Evolutionary conservation across 2,888 invertebrate species (phyloP).

Genomic region (Brachyptera risi): DNA sequence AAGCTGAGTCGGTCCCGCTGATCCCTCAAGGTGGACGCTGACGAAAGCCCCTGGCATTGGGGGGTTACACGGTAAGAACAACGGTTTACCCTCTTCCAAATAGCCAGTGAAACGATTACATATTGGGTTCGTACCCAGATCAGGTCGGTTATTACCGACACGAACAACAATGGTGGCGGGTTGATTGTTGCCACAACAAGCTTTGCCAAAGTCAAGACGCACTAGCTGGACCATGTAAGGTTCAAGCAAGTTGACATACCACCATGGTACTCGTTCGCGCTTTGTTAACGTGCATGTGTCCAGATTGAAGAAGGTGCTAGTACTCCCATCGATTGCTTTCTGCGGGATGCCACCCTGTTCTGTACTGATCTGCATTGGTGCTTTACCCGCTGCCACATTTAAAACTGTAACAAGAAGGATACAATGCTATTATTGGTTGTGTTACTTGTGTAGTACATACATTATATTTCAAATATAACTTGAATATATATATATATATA

Average conservation of each 20-base stretch:
- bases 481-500: no score
- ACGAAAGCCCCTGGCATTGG: constrained; percentile 95
- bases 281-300: constrained; percentile 87
- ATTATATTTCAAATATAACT: no score
- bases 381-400: constrained; percentile 91
- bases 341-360: constrained; percentile 81
- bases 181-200: constrained; percentile 69
- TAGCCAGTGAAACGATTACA: constrained; percentile 87
- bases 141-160: constrained; percentile 89
- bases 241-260: constrained; percentile 91
- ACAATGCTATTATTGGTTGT: not conserved
- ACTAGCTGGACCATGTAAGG: constrained; percentile 94
- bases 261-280: constrained; percentile 83
- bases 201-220: constrained; percentile 83
- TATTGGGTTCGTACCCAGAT: constrained; percentile 85
- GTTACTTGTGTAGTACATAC: not conserved
- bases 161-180: constrained; percentile 57
- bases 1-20: constrained; percentile 60
- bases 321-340: constrained; percentile 87
- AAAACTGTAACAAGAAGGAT: constrained; percentile 60
- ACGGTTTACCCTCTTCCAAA: constrained; percentile 83
- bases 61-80: constrained; percentile 89
- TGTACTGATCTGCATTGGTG: constrained; percentile 89
- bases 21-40: constrained; percentile 80
- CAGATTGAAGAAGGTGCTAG: constrained; percentile 71